Evolutionary conservation across 2,113 vertebrate species (phyloP).

Genomic region (Gambusia holbrooki): DNA sequence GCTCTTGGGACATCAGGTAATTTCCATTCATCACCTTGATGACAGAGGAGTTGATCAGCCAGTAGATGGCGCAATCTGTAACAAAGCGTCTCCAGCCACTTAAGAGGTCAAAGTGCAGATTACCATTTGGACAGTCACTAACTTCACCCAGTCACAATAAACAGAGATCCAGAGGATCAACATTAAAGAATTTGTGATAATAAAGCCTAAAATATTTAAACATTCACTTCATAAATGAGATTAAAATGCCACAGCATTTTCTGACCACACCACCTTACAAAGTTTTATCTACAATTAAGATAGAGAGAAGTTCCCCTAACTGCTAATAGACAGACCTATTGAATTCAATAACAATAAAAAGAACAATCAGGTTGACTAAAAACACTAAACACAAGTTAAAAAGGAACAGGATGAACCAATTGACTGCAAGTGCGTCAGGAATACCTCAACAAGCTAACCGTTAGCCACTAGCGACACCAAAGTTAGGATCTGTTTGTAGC

Average conservation of each 20-base stretch:
- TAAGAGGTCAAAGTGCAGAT: conserved; percentile 27
- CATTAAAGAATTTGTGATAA: conserved; percentile 3
- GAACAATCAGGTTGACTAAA: neutral
- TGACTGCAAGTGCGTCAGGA: neutral
- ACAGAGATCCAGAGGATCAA: conserved; percentile 4
- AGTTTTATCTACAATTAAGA: neutral
- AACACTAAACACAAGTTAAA: neutral
- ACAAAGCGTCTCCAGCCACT: conserved; percentile 30
- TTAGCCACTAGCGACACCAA: too few species aligned
- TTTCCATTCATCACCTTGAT: conserved; percentile 60
- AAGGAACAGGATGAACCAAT: neutral
- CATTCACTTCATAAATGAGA: neutral
- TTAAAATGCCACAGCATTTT: neutral
- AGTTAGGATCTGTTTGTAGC: neutral
- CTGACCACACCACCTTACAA: neutral
- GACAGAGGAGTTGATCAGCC: conserved; percentile 72
- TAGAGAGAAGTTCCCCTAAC: neutral
- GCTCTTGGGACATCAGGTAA: conserved; percentile 22
- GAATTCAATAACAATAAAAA: neutral
- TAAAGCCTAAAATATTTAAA: neutral
- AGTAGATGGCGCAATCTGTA: conserved; percentile 81
- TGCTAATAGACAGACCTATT: neutral
- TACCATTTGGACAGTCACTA: conserved; percentile 40
- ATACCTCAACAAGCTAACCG: too few species aligned
- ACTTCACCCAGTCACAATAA: conserved; percentile 15